A percentile compares a stretch with the other conserved stretches of the same genome.
Evolutionary conservation across 2,888 invertebrate species (phyloP).

Genomic region (Prosopocoilus inquinatus): DNA sequence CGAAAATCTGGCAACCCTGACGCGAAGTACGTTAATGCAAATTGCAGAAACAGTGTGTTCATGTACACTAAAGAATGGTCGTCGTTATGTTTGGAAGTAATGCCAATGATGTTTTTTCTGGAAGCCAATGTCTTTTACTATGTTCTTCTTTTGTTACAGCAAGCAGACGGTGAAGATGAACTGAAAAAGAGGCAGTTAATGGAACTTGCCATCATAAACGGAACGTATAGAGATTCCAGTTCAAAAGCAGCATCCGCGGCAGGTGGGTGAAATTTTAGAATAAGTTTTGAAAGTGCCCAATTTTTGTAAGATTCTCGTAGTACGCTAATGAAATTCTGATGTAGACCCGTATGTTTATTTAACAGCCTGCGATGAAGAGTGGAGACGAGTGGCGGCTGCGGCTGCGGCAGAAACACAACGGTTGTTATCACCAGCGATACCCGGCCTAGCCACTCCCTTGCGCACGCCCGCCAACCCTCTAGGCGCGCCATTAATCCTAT

Average conservation of each 20-base stretch:
- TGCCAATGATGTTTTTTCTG: too few species aligned
- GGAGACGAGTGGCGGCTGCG: conserved; percentile 79
- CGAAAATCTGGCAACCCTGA: too few species aligned
- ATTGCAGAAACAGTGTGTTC: too few species aligned
- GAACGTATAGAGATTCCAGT: conserved; percentile 97
- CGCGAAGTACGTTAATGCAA: too few species aligned
- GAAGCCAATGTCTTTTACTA: too few species aligned
- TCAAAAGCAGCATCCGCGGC: conserved; percentile 81
- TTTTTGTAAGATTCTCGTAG: too few species aligned
- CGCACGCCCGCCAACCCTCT: conserved; percentile 72
- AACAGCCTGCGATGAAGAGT: conserved; percentile 78
- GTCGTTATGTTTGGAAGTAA: too few species aligned
- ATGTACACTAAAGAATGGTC: too few species aligned
- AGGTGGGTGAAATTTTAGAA: conserved; percentile 56
- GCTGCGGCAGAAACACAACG: conserved; percentile 79
- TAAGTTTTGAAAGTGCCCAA: too few species aligned
- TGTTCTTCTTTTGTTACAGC: conserved; percentile 53
- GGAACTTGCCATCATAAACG: conserved; percentile 99
- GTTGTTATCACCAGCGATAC: conserved; percentile 61
- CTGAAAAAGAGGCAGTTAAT: conserved; percentile 99
- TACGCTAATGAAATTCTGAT: not conserved
- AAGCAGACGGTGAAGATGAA: conserved; percentile 99
- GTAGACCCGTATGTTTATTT: conserved; percentile 7
- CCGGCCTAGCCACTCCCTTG: conserved; percentile 64
- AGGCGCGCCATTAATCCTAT: conserved; percentile 90